A percentile compares a stretch with the other conserved stretches of the same genome.
Conservation (phyloP, 1,140 invertebrate species). For the Pogonomyrmex californicus region DNA sequence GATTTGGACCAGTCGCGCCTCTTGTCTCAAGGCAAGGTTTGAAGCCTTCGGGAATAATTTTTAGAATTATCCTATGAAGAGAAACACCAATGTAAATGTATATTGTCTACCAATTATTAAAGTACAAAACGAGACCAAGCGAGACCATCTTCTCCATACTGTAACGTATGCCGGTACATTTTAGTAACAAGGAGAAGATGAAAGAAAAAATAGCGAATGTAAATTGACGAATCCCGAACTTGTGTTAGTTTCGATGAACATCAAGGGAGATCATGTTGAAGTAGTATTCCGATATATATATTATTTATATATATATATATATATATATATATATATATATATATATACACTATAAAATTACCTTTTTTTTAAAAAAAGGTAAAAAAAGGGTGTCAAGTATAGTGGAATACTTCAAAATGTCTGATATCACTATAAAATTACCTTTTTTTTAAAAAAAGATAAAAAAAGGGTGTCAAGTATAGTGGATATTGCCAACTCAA, state of each 20-base stretch:
- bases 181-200: slow-evolving; percentile 58
- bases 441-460: no score
- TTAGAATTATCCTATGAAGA: slow-evolving; percentile 57
- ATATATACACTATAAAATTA: no score
- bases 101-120: slow-evolving; percentile 71
- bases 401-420: no score
- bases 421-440: no score
- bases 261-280: background rate
- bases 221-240: background rate
- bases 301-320: no score
- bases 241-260: slow-evolving; percentile 23
- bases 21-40: slow-evolving; percentile 40
- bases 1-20: slow-evolving; percentile 61
- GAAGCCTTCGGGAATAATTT: slow-evolving; percentile 51
- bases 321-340: no score
- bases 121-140: slow-evolving; percentile 75
- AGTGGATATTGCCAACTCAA: no score
- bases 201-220: slow-evolving; percentile 17
- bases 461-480: no score
- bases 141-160: slow-evolving; percentile 51
- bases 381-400: no score
- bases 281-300: slow-evolving; percentile 19
- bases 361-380: no score
- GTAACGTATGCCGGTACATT: slow-evolving; percentile 29
- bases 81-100: slow-evolving; percentile 74